Conservation (phyloP, 2,797 vertebrate genomes). For the Xenops minutus region DNA sequence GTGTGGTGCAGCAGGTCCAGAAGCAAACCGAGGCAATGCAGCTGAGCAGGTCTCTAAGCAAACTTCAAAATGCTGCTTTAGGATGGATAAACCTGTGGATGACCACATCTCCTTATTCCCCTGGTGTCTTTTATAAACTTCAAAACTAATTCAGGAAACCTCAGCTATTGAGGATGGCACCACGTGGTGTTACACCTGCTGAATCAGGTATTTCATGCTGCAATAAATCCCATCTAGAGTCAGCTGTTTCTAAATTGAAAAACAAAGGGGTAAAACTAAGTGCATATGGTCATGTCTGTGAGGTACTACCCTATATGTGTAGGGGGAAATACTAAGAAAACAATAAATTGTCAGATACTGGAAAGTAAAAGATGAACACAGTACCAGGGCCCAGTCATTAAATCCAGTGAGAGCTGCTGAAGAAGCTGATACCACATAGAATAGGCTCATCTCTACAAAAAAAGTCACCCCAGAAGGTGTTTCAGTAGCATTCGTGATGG, state of each 20-base stretch:
- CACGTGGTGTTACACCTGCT: neutral
- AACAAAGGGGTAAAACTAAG: neutral
- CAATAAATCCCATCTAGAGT: neutral
- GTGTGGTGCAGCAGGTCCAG: neutral
- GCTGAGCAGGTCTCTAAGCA: neutral
- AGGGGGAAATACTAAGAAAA: neutral
- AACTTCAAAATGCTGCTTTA: neutral
- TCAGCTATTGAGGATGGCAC: neutral
- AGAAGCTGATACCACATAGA: neutral
- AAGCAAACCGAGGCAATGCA: rapidly evolving
- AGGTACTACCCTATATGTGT: neutral
- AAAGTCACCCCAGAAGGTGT: neutral
- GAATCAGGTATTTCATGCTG: neutral
- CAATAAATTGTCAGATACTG: neutral
- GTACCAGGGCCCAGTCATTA: neutral
- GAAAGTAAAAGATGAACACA: neutral
- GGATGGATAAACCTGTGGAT: neutral
- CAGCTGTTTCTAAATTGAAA: slow-evolving; percentile 1
- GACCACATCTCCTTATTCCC: neutral
- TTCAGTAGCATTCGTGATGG: neutral
- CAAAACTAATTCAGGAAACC: neutral
- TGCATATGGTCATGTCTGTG: neutral
- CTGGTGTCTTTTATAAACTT: neutral
- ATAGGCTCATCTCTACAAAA: neutral
- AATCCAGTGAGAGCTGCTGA: neutral